Evolutionary conservation across 2,888 invertebrate species (phyloP).

Genomic region (Parnassius orleans): DNA sequence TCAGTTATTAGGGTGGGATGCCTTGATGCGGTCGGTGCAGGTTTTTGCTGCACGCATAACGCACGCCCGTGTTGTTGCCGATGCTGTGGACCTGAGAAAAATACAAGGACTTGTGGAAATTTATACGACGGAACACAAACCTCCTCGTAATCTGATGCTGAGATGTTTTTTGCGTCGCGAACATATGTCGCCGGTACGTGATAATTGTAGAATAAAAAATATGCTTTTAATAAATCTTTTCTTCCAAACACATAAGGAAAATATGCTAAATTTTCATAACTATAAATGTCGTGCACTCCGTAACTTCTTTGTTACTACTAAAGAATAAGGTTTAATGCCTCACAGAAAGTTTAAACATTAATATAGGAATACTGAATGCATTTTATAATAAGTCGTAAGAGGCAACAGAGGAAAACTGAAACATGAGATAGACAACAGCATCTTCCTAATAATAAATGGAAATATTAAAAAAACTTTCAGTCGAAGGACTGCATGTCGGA

Average conservation of each 20-base stretch:
- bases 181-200: conserved; percentile 23
- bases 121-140: conserved; percentile 12
- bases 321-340: too few relatives aligned
- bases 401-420: too few relatives aligned
- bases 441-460: too few relatives aligned
- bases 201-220: conserved; percentile 20
- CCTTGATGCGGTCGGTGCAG: conserved; percentile 42
- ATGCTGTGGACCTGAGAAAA: conserved; percentile 9
- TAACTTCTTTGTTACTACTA: too few relatives aligned
- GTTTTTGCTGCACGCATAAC: conserved; percentile 46
- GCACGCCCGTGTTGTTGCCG: conserved; percentile 43
- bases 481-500: too few relatives aligned
- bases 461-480: too few relatives aligned
- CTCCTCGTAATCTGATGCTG: conserved; percentile 16
- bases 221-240: conserved; percentile 1
- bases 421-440: too few relatives aligned
- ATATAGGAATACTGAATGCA: too few relatives aligned
- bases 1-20: conserved; percentile 67
- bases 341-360: too few relatives aligned
- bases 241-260: neutral
- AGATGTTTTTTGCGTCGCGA: conserved; percentile 7
- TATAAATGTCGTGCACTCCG: too few relatives aligned
- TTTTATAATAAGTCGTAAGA: too few relatives aligned
- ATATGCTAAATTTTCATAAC: neutral
- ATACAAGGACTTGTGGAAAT: conserved; percentile 15